Base-by-base conservation (phyloP, 2,888 invertebrate species). In the Yponomeuta malinellus region DNA sequence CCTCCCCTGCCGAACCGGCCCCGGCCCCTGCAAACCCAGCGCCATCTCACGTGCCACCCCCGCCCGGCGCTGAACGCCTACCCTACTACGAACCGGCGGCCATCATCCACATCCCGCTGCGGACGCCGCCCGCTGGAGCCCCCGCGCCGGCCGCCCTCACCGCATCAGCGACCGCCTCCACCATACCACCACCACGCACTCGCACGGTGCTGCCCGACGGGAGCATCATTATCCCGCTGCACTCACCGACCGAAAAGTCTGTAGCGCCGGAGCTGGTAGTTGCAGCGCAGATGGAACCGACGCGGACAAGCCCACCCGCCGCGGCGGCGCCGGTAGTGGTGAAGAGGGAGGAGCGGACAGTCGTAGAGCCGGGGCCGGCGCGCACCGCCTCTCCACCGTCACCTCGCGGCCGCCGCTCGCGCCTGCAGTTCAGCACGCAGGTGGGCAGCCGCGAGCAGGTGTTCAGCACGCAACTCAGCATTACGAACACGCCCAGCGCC, bases 71-170 rank as follows among this genome's bases (percentile, higher is more conserved):
- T 10, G 89, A 89, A 73, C 86, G 84, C 68, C 86, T 90, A 65
- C 93, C 93, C 74, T 94, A 95, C 81, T 94, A 95, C 79, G 95
- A 95, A 75, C 93, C 94, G 68, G 92, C 94, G 0, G 95, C 94
- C 0, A 93, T 94, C 71, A 95, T 96, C 71, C 94, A 95, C 74
- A 96, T 96, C 77, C 96, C 96, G 0, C 82, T 96, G 72, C 95
- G 95, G 74, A 95, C 96, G n/a, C 95, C 95, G 4, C 95, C 95
- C 0, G 95, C 95, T 73, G 95, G 95, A 78, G 89, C 92, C 69
- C 90, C 93, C 65, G 78, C 75, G 10, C 73, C 72, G 9, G 75
- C 74, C n/a, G 74, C 78, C 10, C 76, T 77, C 10, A 64, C 72
- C 23, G 65, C 73, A 15, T 1, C 66, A 3, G 15, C 52, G 9